Percentiles rank a stretch among this genome's conserved stretches.
phyloP scores from a whole-genome alignment of 2,888 invertebrate genomes.

The Eristalinus aeneus region DNA sequence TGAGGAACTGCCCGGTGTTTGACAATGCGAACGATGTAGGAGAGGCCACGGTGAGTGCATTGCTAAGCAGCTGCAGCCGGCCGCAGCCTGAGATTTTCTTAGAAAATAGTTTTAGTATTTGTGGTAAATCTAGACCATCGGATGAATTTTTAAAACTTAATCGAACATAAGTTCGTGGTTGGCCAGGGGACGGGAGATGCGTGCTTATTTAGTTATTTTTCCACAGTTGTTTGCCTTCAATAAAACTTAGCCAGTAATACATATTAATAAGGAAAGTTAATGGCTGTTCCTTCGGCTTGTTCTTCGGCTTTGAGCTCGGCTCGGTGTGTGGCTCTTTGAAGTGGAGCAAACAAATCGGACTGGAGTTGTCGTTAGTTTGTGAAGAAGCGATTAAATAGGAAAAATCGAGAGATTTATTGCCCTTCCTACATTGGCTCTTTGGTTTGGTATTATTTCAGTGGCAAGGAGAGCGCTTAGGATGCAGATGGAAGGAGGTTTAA shows the following conservation, averaged over 20 bases:
- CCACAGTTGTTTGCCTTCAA: neutral
- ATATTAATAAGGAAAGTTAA: neutral
- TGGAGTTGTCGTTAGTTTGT: neutral
- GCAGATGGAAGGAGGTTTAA: neutral
- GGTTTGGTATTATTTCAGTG: neutral
- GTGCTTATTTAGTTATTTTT: neutral
- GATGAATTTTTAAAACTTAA: conserved; percentile 1
- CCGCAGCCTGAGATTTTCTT: conserved; percentile 1
- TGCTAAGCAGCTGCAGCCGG: conserved; percentile 2
- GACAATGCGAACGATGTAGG: conserved; percentile 20
- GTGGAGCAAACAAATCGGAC: neutral
- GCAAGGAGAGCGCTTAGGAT: neutral
- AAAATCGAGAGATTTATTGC: neutral
- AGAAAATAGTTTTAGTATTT: conserved; percentile 16
- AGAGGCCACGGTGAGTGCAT: conserved; percentile 34
- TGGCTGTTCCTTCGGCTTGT: neutral
- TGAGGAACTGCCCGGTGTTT: conserved; percentile 8
- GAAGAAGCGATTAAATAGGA: neutral
- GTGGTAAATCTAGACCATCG: neutral
- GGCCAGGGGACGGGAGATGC: neutral
- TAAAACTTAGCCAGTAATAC: neutral
- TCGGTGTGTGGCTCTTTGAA: neutral
- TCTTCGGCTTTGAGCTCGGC: neutral
- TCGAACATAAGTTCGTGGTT: neutral
- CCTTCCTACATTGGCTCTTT: neutral